A percentile compares a stretch with the other conserved stretches of the same genome.
Evolutionary conservation across 1,140 invertebrate species (phyloP).

Genomic region (Psilanteris sp.): DNA sequence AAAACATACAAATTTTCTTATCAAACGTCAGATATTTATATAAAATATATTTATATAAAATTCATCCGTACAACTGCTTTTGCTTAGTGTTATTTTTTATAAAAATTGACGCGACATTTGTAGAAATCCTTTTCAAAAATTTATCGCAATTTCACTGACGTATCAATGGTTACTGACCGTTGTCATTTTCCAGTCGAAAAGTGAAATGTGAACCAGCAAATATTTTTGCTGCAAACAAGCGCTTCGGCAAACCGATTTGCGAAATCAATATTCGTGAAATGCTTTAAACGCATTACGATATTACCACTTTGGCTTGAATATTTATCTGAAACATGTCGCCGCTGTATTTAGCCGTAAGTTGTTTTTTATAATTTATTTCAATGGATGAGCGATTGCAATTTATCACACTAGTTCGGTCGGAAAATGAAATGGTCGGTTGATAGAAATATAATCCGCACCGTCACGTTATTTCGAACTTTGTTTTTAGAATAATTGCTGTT

Average conservation of each 20-base stretch:
- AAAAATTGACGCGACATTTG: too few species aligned
- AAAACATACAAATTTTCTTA: too few species aligned
- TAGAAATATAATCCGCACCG: too few species aligned
- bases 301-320: conserved; percentile 38
- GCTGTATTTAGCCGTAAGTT: conserved; percentile 1
- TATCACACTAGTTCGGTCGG: neutral
- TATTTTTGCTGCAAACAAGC: conserved; percentile 45
- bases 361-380: conserved; percentile 17
- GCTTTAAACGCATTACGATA: conserved; percentile 42
- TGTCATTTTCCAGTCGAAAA: conserved; percentile 13
- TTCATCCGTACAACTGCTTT: too few species aligned
- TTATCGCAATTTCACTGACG: conserved; percentile 2
- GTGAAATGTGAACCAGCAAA: conserved; percentile 36
- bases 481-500: too few species aligned
- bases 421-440: neutral
- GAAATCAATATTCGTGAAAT: conserved; percentile 37
- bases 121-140: neutral
- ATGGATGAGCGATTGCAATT: conserved; percentile 1
- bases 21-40: too few species aligned
- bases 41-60: too few species aligned
- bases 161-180: conserved; percentile 15
- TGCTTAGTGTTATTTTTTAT: too few species aligned
- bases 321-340: conserved; percentile 10
- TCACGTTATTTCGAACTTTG: too few species aligned
- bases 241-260: conserved; percentile 31